Percentiles rank a stretch among this genome's conserved stretches.
Evolutionary conservation across 1,140 invertebrate genomes (phyloP).

Genomic region (Phymorhynchus buccinoides): DNA sequence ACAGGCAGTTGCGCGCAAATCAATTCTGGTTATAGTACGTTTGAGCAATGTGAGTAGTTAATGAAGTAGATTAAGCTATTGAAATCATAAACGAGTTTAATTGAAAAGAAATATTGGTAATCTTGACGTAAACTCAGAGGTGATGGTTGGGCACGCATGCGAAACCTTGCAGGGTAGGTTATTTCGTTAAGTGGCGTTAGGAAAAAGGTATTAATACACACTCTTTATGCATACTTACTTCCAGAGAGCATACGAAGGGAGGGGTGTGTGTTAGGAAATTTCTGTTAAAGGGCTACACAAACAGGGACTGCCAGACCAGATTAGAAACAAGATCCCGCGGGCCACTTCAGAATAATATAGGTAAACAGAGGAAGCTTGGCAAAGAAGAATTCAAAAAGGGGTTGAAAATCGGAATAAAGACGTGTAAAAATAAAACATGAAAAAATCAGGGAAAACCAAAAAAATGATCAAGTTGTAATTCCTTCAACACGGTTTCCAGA

Average conservation of each 20-base stretch:
- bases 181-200: background rate
- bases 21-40: background rate
- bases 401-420: too few relatives aligned
- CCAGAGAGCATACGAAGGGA: background rate
- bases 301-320: constrained; percentile 3
- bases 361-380: too few relatives aligned
- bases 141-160: background rate
- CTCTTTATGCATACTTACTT: background rate
- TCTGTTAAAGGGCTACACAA: background rate
- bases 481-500: background rate
- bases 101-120: background rate
- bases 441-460: background rate
- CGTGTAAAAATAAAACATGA: too few relatives aligned
- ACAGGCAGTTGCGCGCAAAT: background rate
- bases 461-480: background rate
- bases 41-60: background rate
- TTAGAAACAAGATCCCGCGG: background rate
- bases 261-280: background rate
- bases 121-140: background rate
- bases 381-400: too few relatives aligned
- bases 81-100: background rate
- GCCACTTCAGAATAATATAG: too few relatives aligned
- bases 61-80: background rate
- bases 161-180: background rate
- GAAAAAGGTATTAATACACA: background rate